Conservation (phyloP, 2,113 vertebrate genomes). For the Proterorhinus semilunaris region DNA sequence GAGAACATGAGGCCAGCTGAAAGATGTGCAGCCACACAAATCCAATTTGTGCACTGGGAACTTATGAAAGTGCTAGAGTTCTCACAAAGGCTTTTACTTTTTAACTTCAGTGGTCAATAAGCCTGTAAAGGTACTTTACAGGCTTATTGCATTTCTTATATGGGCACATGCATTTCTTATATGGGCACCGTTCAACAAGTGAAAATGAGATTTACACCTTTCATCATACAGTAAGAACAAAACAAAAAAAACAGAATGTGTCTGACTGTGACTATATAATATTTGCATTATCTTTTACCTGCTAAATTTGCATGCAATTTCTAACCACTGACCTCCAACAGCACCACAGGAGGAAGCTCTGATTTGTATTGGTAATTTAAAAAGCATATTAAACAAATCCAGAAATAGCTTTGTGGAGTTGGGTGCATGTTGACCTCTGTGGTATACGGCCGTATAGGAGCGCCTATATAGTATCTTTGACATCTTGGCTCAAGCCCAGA, state of each 20-base stretch:
- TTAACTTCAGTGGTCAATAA: not conserved
- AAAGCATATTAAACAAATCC: slow-evolving; percentile 5
- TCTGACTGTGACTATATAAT: not conserved
- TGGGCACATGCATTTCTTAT: too few relatives aligned
- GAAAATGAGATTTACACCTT: too few relatives aligned
- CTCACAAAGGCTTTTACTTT: not conserved
- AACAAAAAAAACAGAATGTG: too few relatives aligned
- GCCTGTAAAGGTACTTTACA: too few relatives aligned
- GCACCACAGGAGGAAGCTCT: not conserved
- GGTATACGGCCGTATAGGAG: not conserved
- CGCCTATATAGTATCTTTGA: slow-evolving; percentile 1
- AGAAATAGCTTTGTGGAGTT: slow-evolving; percentile 8
- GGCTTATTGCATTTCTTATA: too few relatives aligned
- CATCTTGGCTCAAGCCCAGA: not conserved
- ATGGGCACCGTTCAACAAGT: too few relatives aligned
- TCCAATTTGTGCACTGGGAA: not conserved
- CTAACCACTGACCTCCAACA: not conserved
- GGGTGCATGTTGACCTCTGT: not conserved
- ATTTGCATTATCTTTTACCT: not conserved
- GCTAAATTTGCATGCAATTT: not conserved
- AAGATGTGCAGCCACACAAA: slow-evolving; percentile 5
- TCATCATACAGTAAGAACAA: too few relatives aligned
- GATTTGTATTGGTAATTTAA: slow-evolving; percentile 3
- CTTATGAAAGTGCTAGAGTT: not conserved
- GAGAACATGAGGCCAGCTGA: slow-evolving; percentile 18